Evolutionary conservation across 2,797 vertebrate genomes (phyloP).

Genomic region (Loris lydekkerianus): DNA sequence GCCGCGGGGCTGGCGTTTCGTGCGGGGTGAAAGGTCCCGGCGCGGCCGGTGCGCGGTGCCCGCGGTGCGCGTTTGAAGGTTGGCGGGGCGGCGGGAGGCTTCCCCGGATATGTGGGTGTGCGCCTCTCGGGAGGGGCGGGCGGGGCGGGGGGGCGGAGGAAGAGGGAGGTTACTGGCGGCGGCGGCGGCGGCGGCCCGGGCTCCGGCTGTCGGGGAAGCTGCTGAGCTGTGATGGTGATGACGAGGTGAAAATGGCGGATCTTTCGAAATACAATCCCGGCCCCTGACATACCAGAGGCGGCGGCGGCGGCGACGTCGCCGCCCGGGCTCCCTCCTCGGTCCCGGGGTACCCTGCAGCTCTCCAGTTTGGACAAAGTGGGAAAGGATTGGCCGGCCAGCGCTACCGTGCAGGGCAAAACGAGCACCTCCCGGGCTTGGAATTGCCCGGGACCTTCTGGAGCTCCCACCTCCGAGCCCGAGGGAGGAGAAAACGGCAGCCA

Average conservation of each 20-base stretch:
- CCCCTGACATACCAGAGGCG: conserved; percentile 91
- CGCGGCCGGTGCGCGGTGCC: conserved; percentile 26
- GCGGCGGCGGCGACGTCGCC: conserved; percentile 72
- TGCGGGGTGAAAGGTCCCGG: conserved; percentile 66
- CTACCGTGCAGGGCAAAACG: not conserved
- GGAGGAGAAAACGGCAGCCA: conserved; percentile 69
- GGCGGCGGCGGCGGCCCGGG: conserved; percentile 68
- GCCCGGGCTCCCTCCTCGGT: conserved; percentile 52
- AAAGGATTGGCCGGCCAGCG: conserved; percentile 8
- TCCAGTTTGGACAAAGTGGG: conserved; percentile 30
- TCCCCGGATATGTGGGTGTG: conserved; percentile 81
- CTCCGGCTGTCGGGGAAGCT: conserved; percentile 79
- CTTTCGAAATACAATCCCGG: conserved; percentile 98
- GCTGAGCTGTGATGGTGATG: conserved; percentile 90
- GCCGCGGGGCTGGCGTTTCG: conserved; percentile 4
- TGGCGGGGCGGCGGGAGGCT: conserved; percentile 81
- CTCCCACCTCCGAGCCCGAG: conserved; percentile 59
- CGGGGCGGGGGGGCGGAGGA: conserved; percentile 70
- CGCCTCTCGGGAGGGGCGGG: conserved; percentile 73
- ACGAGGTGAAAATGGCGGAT: conserved; percentile 99
- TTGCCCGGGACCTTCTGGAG: conserved; percentile 77
- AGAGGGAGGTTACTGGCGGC: conserved; percentile 75
- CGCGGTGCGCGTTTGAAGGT: conserved; percentile 73
- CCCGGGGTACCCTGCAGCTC: not conserved
- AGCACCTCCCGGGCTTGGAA: conserved; percentile 33